Conservation (phyloP, 1,140 invertebrate genomes). For the Arion vulgaris region DNA sequence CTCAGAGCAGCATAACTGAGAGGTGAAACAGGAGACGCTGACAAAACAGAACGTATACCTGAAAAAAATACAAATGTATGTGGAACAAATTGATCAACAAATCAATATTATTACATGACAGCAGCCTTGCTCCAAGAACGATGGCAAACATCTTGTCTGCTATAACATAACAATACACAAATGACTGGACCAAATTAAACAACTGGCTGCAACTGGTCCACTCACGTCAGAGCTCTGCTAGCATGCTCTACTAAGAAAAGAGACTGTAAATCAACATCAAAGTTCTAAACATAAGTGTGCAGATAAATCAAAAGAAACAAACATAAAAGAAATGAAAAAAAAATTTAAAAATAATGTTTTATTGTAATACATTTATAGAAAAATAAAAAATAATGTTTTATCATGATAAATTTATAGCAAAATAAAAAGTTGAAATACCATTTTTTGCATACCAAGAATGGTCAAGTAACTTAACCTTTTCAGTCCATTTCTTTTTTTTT, state of each 20-base stretch:
- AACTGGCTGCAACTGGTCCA: background rate
- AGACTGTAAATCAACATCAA: background rate
- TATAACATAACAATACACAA: background rate
- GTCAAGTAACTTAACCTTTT: too few species aligned
- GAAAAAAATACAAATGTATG: background rate
- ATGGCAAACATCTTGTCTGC: conserved; percentile 13
- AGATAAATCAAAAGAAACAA: background rate
- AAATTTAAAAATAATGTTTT: background rate
- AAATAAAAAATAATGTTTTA: too few species aligned
- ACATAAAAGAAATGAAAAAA: background rate
- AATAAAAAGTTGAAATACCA: too few species aligned
- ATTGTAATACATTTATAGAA: too few species aligned
- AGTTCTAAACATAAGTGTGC: background rate
- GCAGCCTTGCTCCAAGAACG: background rate
- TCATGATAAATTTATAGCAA: too few species aligned
- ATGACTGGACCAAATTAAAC: background rate
- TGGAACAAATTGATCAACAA: conserved; percentile 28
- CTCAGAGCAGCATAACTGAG: background rate
- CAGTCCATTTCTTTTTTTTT: too few species aligned
- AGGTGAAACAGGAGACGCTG: background rate
- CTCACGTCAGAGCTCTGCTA: background rate
- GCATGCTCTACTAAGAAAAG: background rate
- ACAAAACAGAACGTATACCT: background rate
- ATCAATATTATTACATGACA: conserved; percentile 9
- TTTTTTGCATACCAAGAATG: too few species aligned